Conservation (phyloP, 2,888 invertebrate species). For the Pristionchus japonicus region DNA sequence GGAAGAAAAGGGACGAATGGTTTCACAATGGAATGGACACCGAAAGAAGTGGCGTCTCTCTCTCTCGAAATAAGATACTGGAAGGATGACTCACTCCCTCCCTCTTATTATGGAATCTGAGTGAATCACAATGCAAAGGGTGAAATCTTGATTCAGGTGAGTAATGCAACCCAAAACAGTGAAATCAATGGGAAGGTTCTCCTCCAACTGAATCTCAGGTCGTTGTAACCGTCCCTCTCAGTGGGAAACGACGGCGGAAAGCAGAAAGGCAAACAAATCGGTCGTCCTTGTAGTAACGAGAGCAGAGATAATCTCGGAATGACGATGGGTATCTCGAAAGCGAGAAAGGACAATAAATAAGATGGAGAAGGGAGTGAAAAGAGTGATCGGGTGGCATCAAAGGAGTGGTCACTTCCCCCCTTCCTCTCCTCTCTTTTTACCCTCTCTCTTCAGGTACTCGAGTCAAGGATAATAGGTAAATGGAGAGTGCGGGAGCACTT, state of each 20-base stretch:
- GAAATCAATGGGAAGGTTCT: background rate
- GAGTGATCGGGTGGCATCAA: slow-evolving; percentile 2
- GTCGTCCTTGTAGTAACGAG: slow-evolving; percentile 4
- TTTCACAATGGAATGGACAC: background rate
- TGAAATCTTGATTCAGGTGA: background rate
- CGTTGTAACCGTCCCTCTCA: background rate
- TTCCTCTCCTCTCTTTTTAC: background rate
- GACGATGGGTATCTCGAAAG: background rate
- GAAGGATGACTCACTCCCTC: background rate
- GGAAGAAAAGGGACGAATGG: background rate
- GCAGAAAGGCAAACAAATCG: background rate
- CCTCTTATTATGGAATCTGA: background rate
- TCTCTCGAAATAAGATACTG: slow-evolving; percentile 26
- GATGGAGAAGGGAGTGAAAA: background rate
- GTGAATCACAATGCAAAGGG: background rate
- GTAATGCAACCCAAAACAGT: background rate
- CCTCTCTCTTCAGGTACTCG: slow-evolving; percentile 19
- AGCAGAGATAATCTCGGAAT: background rate
- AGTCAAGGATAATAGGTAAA: slow-evolving; percentile 28
- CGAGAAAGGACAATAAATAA: slow-evolving; percentile 11
- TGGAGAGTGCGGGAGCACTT: slow-evolving; percentile 2
- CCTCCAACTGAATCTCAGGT: background rate
- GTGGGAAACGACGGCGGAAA: background rate
- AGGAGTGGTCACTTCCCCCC: slow-evolving; percentile 19
- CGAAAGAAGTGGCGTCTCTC: background rate